phyloP scores from a whole-genome alignment of 2,113 vertebrate genomes.

The Upupa epops region DNA sequence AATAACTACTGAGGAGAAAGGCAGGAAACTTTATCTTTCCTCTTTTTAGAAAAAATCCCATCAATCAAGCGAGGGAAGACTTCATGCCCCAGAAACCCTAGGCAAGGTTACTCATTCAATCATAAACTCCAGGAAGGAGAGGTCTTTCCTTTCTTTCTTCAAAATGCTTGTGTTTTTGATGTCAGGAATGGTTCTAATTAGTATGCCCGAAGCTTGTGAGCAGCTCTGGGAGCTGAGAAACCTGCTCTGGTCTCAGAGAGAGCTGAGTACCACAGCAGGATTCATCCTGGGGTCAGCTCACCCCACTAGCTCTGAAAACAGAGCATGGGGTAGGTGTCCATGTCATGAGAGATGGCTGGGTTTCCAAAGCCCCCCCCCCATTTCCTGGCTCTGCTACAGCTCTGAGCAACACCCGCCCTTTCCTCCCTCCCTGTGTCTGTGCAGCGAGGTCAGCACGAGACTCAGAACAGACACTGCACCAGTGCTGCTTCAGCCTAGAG shows the following conservation, averaged over 20 bases:
- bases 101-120: slow-evolving; percentile 6
- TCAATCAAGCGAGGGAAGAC: slow-evolving; percentile 6
- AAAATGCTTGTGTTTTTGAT: not conserved
- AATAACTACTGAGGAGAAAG: not conserved
- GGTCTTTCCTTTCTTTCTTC: not conserved
- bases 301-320: not conserved
- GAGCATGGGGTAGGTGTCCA: not conserved
- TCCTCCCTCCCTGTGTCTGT: not conserved
- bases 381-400: not conserved
- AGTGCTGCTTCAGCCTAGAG: not conserved
- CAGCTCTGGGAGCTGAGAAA: not conserved
- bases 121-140: slow-evolving; percentile 29
- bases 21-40: not conserved
- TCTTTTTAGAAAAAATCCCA: not conserved
- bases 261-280: not conserved
- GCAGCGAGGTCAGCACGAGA: not conserved
- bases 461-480: no score
- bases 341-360: not conserved
- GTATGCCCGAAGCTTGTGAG: accelerated
- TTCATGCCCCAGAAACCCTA: slow-evolving; percentile 21
- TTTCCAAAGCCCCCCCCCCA: not conserved
- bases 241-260: not conserved
- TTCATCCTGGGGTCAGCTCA: not conserved
- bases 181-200: slow-evolving; percentile 55
- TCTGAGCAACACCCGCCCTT: not conserved